These are phyloP conservation scores for Pteronotus mesoamericanus DNA, from an alignment of 2,797 vertebrate species.

Conservation along the genomic window DNA sequence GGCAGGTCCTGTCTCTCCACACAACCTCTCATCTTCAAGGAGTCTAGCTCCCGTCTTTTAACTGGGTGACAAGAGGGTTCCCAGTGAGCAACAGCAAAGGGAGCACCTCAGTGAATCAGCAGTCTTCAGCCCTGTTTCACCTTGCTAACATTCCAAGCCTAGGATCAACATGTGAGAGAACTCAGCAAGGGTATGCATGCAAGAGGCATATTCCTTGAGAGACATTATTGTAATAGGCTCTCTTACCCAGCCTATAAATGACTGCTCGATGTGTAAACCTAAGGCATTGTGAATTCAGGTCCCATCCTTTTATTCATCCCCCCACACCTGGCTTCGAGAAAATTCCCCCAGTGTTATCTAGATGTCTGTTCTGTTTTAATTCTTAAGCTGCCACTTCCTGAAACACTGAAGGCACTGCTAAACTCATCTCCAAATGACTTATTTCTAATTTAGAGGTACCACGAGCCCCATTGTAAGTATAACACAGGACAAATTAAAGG, in stretches of 20 bases:
- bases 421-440: background rate
- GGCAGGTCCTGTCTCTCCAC: background rate
- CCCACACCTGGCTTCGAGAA: background rate
- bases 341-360: background rate
- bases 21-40: background rate
- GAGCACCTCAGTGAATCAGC: background rate
- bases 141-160: background rate
- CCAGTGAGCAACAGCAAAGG: background rate
- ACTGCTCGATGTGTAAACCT: background rate
- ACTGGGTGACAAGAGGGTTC: background rate
- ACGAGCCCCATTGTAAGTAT: background rate
- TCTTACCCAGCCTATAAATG: background rate
- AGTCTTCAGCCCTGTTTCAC: background rate
- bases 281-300: background rate
- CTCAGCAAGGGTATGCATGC: background rate
- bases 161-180: background rate
- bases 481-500: background rate
- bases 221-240: background rate
- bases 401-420: background rate
- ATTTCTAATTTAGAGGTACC: background rate
- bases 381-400: background rate
- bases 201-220: background rate
- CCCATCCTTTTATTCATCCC: background rate
- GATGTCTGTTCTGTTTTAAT: background rate
- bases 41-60: background rate